Base-by-base conservation (phyloP, 2,113 vertebrate genomes). In the Sisor rabdophorus region DNA sequence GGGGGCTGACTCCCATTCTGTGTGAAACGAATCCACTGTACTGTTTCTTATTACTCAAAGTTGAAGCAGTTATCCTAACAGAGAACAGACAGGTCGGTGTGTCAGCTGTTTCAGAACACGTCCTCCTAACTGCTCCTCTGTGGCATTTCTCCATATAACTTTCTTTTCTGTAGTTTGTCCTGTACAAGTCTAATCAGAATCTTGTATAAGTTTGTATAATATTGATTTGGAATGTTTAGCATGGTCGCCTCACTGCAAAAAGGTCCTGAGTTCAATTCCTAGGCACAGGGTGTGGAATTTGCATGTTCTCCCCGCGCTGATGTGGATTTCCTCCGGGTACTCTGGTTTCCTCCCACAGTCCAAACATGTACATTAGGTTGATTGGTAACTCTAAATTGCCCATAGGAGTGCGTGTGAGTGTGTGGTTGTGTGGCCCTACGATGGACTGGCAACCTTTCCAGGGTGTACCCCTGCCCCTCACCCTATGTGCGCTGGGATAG, bases 41-140 rank as follows among this genome's bases (percentile, higher is more conserved):
- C 79, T 82, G 82, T 76, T 84, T 85, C 78, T 73, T 81, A 80
- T 85, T 82, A 85, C 80, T 53, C 48, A 67, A 77, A 83, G 77
- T 86, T 72, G 76, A 77, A 80, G 61, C 81, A 78, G 79, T 80
- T 71, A 80, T 59, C 47, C 13, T 81, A 83, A 86, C 80, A 77
- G 61, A 79, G 78, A 83, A 60, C 83, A 86, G 81, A 76, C 79
- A 52, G 75, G 58, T 24, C 48, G 53, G 68, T 48, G 73, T 83
- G 75, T 83, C 78, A 80, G 61, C 75, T 70, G 75, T 65, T 77
- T 70, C 68, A 58, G 76, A 26, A 40, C 52, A 50, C 32, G 22
- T 60, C 74, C 58, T 71, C 22, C 32, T 47, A 48, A 71, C 22
- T 24, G 20, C 53, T 48, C 6, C 48, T 32, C 36, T 75, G 19